Evolutionary conservation across 2,113 vertebrate species (phyloP).

Genomic region (Columba livia): DNA sequence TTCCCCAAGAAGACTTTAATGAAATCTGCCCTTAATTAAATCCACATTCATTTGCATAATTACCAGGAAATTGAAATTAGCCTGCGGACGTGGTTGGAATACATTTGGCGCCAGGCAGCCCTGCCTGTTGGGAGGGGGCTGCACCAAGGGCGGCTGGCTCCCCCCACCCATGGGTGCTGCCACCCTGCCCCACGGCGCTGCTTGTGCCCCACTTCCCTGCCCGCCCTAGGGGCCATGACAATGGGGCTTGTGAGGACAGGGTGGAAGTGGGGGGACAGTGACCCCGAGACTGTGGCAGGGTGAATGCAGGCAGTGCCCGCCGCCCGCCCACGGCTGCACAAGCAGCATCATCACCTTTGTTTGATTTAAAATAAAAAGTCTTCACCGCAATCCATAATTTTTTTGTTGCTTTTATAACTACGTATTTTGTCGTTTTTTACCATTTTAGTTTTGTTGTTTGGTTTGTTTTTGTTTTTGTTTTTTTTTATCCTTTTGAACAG

Average conservation of each 20-base stretch:
- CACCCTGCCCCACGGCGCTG: background rate
- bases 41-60: conserved; percentile 73
- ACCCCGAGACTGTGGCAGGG: background rate
- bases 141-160: background rate
- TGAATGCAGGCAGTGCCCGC: background rate
- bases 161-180: background rate
- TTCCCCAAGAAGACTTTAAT: conserved; percentile 67
- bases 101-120: background rate
- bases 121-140: background rate
- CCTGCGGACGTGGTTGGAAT: conserved; percentile 53
- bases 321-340: background rate
- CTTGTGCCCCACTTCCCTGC: background rate
- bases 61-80: conserved; percentile 71
- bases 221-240: background rate
- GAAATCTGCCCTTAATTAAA: conserved; percentile 74
- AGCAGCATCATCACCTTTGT: background rate
- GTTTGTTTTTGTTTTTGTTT: background rate
- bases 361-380: background rate
- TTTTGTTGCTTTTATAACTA: conserved; percentile 30
- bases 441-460: conserved; percentile 24
- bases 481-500: conserved; percentile 70
- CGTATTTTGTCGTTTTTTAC: conserved; percentile 49
- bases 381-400: conserved; percentile 1
- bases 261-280: background rate
- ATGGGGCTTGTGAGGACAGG: no score